phyloP scores from a whole-genome alignment of 2,888 invertebrate genomes.

The Nezara viridula region DNA sequence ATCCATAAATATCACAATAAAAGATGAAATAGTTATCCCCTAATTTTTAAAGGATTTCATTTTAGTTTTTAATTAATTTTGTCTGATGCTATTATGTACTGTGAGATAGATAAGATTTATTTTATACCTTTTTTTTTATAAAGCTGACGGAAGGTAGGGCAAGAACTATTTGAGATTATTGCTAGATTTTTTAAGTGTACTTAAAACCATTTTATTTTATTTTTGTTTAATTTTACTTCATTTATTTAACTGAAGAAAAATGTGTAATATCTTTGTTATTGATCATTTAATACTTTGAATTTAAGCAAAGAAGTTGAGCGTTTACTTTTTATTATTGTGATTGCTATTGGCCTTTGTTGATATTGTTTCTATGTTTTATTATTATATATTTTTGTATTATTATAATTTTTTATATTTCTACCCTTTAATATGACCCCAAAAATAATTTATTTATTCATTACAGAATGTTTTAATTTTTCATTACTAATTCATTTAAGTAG shows the following conservation, averaged over 20 bases:
- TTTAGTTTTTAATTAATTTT: neutral
- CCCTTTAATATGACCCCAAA: neutral
- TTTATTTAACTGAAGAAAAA: neutral
- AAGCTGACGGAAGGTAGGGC: no score
- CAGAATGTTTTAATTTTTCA: neutral
- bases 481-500: neutral
- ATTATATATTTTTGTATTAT: slow-evolving; percentile 5
- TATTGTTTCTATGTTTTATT: slow-evolving; percentile 7
- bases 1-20: neutral
- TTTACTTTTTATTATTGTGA: neutral
- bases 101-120: neutral
- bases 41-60: neutral
- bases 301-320: neutral
- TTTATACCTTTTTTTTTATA: neutral
- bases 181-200: neutral
- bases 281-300: neutral
- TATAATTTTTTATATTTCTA: neutral
- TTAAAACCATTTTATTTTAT: neutral
- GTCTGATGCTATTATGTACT: neutral
- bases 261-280: neutral
- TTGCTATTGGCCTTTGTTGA: neutral
- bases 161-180: neutral
- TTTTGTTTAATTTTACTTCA: neutral
- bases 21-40: neutral
- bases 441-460: neutral